Percentiles rank a stretch among this genome's conserved stretches.
These are phyloP conservation scores for Zaprionus africanus DNA, from an alignment of 1,140 invertebrate genomes.

Conservation along the genomic window DNA sequence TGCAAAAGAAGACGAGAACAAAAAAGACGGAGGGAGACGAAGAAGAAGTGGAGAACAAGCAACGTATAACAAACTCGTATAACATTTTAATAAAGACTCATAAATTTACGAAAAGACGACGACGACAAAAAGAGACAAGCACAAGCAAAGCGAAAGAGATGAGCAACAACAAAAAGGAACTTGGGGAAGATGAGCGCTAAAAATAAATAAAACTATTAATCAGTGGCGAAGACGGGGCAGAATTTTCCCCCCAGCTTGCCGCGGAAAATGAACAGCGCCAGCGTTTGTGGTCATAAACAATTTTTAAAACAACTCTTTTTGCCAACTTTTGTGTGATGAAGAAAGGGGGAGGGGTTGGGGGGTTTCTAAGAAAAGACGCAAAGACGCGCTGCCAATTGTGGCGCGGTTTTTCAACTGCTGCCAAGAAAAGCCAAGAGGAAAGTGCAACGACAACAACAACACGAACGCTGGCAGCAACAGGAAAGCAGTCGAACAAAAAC, in stretches of 20 bases:
- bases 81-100: slow-evolving; percentile 80
- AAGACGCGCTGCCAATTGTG: slow-evolving; percentile 72
- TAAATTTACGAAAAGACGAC: slow-evolving; percentile 59
- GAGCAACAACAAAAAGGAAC: slow-evolving; percentile 56
- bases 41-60: slow-evolving; percentile 4
- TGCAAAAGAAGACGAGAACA: slow-evolving; percentile 14
- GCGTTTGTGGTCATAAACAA: slow-evolving; percentile 73
- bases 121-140: slow-evolving; percentile 54
- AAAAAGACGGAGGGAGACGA: neutral
- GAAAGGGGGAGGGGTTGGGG: slow-evolving; percentile 21
- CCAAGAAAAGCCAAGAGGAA: slow-evolving; percentile 75
- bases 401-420: slow-evolving; percentile 79
- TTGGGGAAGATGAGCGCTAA: slow-evolving; percentile 78
- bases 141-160: neutral
- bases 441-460: slow-evolving; percentile 57
- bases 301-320: slow-evolving; percentile 83
- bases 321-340: slow-evolving; percentile 59
- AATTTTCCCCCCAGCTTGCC: slow-evolving; percentile 48
- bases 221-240: slow-evolving; percentile 59
- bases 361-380: slow-evolving; percentile 35
- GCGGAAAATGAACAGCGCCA: slow-evolving; percentile 78
- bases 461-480: slow-evolving; percentile 45
- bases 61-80: slow-evolving; percentile 58
- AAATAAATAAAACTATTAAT: slow-evolving; percentile 83
- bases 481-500: slow-evolving; percentile 59